Base-by-base conservation (phyloP, 2,113 vertebrate species). In the Stegostoma tigrinum region DNA sequence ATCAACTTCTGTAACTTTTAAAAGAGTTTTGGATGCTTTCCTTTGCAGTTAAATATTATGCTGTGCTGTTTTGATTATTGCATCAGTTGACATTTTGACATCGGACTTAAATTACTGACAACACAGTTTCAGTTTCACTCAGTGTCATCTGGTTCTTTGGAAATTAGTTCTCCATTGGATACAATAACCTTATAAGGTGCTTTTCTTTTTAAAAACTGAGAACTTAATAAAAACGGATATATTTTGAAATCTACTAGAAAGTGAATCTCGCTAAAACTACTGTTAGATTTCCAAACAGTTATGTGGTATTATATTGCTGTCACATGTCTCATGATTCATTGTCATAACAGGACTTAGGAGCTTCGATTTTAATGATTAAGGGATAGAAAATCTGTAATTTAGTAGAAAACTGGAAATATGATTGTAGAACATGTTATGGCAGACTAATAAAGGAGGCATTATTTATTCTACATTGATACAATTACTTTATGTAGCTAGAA, bases 91-190 rank as follows among this genome's bases (percentile, higher is more conserved):
- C 67, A 95, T 75, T 95, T 48, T 95, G 27, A 52, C 91, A 94
- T 68, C 23, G n/a, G 70, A 70, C 42, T 67, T 45, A 95, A 30
- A 30, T 70, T 95, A 42, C 93, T 95, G 94, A 95, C 94, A 95
- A 14, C 48, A 72, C 94, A 95, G 94, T 95, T 95, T 72, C 66
- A 95, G 67, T 72, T 95, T 95, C 94, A 70, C 67, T 95, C 67
- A 95, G 34, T 95, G 67, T 72, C 42, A 95, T 72, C 42, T 95
- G 27, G 23, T 91, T 91, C 61, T 72, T 95, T 72, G 67, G 94
- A 95, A 95, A 68, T 94, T 70, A 14, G 27, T 72, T 27, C 10
- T 45, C 48, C 66, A 68, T 70, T 52, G 72, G 66, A 12, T 48
- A 72, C n/a, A 94, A 94, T 94, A 95, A 72, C 94, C 93, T 24